Conservation (phyloP, 1,140 invertebrate species). For the Chymomyza costata region DNA sequence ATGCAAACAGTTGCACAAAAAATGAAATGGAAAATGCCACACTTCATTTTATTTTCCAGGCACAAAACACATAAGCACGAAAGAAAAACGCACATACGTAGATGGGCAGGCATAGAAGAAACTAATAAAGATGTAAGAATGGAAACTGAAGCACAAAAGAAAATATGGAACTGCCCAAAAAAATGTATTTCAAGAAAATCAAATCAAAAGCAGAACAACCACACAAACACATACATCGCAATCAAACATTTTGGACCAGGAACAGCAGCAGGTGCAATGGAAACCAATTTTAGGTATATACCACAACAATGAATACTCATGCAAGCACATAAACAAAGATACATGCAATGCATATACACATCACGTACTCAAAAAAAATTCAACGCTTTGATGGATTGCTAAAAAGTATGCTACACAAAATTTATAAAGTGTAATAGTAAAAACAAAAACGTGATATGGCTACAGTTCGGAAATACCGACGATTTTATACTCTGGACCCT, state of each 20-base stretch:
- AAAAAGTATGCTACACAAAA: slow-evolving; percentile 22
- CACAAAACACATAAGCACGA: neutral
- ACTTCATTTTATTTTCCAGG: neutral
- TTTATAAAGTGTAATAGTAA: slow-evolving; percentile 2
- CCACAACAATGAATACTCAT: slow-evolving; percentile 4
- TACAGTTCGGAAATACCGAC: too few relatives aligned
- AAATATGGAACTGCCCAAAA: slow-evolving; percentile 39
- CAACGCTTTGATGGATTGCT: slow-evolving; percentile 11
- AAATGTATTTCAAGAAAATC: slow-evolving; percentile 46
- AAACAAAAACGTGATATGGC: slow-evolving; percentile 3
- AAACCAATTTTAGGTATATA: slow-evolving; percentile 7
- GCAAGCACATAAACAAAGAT: too few relatives aligned
- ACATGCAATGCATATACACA: slow-evolving; percentile 7
- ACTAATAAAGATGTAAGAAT: slow-evolving; percentile 13
- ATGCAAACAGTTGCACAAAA: neutral
- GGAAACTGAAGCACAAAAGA: slow-evolving; percentile 24
- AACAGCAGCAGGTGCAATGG: slow-evolving; percentile 3
- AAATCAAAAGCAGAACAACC: slow-evolving; percentile 12
- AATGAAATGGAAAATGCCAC: neutral
- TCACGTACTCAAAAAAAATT: neutral
- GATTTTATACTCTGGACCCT: too few relatives aligned
- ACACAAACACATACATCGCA: neutral
- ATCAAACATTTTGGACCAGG: neutral
- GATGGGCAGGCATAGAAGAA: neutral
- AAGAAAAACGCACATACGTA: neutral